These are phyloP conservation scores for Arion vulgaris DNA, from an alignment of 1,140 invertebrate species.

Conservation along the genomic window DNA sequence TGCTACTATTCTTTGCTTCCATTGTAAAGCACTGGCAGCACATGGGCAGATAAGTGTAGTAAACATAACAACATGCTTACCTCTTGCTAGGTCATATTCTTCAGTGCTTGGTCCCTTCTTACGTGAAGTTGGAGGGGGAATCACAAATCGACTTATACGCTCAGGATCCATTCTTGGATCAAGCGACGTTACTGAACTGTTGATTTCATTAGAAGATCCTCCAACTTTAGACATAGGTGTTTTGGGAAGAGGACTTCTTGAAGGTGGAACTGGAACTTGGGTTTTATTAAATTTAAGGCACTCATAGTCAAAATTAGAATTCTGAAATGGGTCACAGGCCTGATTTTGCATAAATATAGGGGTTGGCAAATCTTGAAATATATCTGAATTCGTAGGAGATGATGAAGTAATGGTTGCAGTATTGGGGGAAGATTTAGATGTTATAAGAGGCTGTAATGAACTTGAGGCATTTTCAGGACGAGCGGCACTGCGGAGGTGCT, in stretches of 20 bases:
- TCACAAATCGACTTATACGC: slow-evolving; percentile 24
- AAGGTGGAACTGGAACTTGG: neutral
- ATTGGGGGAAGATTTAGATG: neutral
- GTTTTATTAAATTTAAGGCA: slow-evolving; percentile 29
- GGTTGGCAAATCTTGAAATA: slow-evolving; percentile 12
- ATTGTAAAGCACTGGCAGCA: too few relatives aligned
- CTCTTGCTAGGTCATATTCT: slow-evolving; percentile 11
- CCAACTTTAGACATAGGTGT: neutral
- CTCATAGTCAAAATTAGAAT: slow-evolving; percentile 15
- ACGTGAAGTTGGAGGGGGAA: neutral
- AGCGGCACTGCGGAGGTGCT: slow-evolving; percentile 9
- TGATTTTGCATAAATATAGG: neutral
- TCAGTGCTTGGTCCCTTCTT: neutral
- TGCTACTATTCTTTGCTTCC: too few relatives aligned
- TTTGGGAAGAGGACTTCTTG: slow-evolving; percentile 1
- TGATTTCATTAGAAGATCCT: neutral
- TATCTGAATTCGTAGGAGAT: neutral
- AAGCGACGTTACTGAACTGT: neutral
- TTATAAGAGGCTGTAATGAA: neutral
- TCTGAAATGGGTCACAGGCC: slow-evolving; percentile 8
- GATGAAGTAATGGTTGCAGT: neutral
- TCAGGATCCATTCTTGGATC: slow-evolving; percentile 6
- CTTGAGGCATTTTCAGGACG: neutral
- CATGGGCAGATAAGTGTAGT: too few relatives aligned
- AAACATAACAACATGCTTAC: slow-evolving; percentile 1